A percentile compares a stretch with the other conserved stretches of the same genome.
Evolutionary conservation across 2,113 vertebrate genomes (phyloP).

Genomic region (Brachirus orientalis): DNA sequence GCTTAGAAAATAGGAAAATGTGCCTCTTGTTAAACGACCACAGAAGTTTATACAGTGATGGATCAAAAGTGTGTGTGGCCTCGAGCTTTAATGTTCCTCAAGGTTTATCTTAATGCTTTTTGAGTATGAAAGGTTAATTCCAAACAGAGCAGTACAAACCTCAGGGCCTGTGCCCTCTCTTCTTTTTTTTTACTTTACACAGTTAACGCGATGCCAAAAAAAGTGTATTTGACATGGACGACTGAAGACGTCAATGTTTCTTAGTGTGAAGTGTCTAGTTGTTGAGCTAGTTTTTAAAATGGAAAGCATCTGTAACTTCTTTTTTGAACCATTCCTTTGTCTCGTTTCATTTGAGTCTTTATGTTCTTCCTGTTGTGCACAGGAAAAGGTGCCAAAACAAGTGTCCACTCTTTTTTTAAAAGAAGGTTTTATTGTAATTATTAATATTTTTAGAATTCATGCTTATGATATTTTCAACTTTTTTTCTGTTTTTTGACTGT

Average conservation of each 20-base stretch:
- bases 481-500: slow-evolving; percentile 38
- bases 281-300: slow-evolving; percentile 53
- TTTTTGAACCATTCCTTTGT: slow-evolving; percentile 54
- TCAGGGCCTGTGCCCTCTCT: background rate
- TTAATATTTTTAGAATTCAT: slow-evolving; percentile 50
- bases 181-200: slow-evolving; percentile 7
- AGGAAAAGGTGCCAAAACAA: slow-evolving; percentile 53
- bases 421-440: slow-evolving; percentile 36
- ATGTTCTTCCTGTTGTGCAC: slow-evolving; percentile 45
- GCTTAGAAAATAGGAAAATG: background rate
- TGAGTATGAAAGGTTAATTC: slow-evolving; percentile 63
- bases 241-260: slow-evolving; percentile 45
- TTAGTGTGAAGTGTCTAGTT: slow-evolving; percentile 66
- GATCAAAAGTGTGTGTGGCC: background rate
- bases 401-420: slow-evolving; percentile 58
- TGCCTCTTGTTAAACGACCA: background rate
- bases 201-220: slow-evolving; percentile 70
- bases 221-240: slow-evolving; percentile 60
- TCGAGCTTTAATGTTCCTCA: slow-evolving; percentile 38
- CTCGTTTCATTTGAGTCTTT: slow-evolving; percentile 50
- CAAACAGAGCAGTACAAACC: slow-evolving; percentile 42
- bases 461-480: slow-evolving; percentile 16
- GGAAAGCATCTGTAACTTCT: slow-evolving; percentile 52
- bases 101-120: slow-evolving; percentile 40
- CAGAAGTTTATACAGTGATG: background rate